Base-by-base conservation (phyloP, 2,888 invertebrate species). In the Pelosia muscerda region DNA sequence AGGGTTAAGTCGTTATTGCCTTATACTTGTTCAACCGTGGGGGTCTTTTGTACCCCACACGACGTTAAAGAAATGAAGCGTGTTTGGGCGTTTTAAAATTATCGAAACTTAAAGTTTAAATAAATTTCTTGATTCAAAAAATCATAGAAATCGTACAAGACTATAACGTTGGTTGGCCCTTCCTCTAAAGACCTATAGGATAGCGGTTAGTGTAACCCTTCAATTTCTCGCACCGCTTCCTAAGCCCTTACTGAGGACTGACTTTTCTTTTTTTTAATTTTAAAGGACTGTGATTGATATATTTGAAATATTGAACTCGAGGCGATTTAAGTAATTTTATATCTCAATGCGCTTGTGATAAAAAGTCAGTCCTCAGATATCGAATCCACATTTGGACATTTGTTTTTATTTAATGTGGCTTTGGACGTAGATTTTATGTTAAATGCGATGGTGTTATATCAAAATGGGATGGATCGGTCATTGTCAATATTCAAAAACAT, bases 371-470 rank as follows among this genome's bases (percentile, higher is more conserved):
- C 86, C 90, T 87, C 88, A 76, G 76, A 58, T 65, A 68, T 73
- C 90, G 88, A 88, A 90, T 86, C 90, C 92, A 92, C 93, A 92
- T 91, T 88, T 82, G 81, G 86, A 90, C 81, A 93, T 94, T 91
- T 93, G 93, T 94, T 94, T 91, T 86, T 84, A 83, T 85, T 88
- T 85, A 86, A 90, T 94, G 93, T 93, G 93, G 90, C 76, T 90
- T 92, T 90, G 88, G 76, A 74, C 69, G 19, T 28, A 56, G 23
- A 65, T 81, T 82, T 42, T 13, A 49, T 55, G 65, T 73, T 66
- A 62, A 65, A 65, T 69, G 59, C 69, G n/a, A 49, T n/a, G 49
- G 15, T 49, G 6, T 49, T 49, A 49, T n/a, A 49, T 49, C 19
- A 49, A 19, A 49, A n/a, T 49, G 19, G 19, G n/a, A 49, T 42